These are phyloP conservation scores for Oryctes rhinoceros DNA, from an alignment of 1,140 invertebrate species.

Conservation along the genomic window DNA sequence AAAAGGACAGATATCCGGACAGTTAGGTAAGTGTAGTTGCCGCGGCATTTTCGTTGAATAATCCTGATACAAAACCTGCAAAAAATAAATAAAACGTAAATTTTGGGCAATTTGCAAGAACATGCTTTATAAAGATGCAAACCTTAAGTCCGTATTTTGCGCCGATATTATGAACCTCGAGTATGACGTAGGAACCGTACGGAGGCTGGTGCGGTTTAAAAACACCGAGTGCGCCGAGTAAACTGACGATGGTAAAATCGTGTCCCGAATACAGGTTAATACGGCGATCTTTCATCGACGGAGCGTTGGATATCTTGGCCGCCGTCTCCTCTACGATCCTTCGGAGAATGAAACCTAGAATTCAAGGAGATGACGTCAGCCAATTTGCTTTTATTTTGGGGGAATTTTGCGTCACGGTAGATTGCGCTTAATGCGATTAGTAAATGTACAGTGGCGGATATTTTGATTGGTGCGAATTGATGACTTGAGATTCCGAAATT, in stretches of 20 bases:
- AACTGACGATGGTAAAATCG: slow-evolving; percentile 31
- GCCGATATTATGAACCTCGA: slow-evolving; percentile 50
- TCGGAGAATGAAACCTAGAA: slow-evolving; percentile 32
- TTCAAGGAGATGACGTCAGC: background rate
- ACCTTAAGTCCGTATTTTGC: slow-evolving; percentile 27
- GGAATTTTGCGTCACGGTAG: too few species aligned
- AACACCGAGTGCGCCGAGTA: slow-evolving; percentile 29
- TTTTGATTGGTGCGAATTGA: background rate
- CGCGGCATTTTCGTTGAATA: slow-evolving; percentile 19
- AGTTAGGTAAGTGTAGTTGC: background rate
- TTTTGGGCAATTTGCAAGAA: background rate
- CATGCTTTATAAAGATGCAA: background rate
- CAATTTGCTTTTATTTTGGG: background rate
- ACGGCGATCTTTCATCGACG: background rate
- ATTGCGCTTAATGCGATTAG: too few species aligned
- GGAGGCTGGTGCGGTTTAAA: slow-evolving; percentile 50
- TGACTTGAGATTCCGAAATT: background rate
- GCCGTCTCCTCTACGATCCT: background rate
- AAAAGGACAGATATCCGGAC: background rate
- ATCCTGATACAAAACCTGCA: slow-evolving; percentile 35
- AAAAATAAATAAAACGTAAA: background rate
- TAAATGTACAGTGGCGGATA: too few species aligned
- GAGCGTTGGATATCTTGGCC: background rate
- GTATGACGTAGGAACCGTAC: slow-evolving; percentile 50
- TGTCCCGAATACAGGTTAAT: slow-evolving; percentile 33